Conservation (phyloP, 2,888 invertebrate genomes). For the Caenorhabditis sp. region DNA sequence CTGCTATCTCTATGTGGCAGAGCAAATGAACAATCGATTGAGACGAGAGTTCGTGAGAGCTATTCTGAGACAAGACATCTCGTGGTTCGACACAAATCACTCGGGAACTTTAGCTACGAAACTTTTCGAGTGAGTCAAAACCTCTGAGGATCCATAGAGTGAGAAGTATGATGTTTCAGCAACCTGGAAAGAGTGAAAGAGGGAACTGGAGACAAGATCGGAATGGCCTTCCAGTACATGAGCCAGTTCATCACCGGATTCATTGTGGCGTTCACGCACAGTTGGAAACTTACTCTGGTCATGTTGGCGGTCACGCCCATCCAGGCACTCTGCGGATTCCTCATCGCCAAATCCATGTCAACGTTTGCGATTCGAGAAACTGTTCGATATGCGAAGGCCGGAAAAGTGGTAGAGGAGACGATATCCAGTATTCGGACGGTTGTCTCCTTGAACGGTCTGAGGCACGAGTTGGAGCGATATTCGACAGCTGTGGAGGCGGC, state of each 20-base stretch:
- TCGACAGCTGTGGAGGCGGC: conserved; percentile 82
- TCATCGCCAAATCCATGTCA: conserved; percentile 83
- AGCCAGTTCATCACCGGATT: conserved; percentile 80
- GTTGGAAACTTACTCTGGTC: conserved; percentile 82
- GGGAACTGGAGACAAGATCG: conserved; percentile 83
- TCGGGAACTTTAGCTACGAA: conserved; percentile 85
- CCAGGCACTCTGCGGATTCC: conserved; percentile 78
- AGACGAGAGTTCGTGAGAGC: conserved; percentile 84
- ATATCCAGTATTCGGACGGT: conserved; percentile 82
- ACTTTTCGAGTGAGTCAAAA: conserved; percentile 85
- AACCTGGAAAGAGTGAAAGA: conserved; percentile 82
- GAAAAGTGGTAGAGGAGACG: conserved; percentile 83
- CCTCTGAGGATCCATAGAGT: background rate
- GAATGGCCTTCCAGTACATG: conserved; percentile 79
- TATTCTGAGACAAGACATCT: conserved; percentile 83
- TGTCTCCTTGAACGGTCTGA: conserved; percentile 82
- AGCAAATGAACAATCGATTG: conserved; percentile 85
- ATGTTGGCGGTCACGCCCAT: conserved; percentile 83
- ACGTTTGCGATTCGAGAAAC: conserved; percentile 84
- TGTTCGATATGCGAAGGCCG: conserved; percentile 80
- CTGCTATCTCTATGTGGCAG: conserved; percentile 84
- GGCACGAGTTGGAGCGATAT: conserved; percentile 78
- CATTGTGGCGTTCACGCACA: conserved; percentile 81
- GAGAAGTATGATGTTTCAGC: conserved; percentile 61
- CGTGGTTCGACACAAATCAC: conserved; percentile 84